phyloP scores from a whole-genome alignment of 1,140 invertebrate species.

The Drosophila sechellia region DNA sequence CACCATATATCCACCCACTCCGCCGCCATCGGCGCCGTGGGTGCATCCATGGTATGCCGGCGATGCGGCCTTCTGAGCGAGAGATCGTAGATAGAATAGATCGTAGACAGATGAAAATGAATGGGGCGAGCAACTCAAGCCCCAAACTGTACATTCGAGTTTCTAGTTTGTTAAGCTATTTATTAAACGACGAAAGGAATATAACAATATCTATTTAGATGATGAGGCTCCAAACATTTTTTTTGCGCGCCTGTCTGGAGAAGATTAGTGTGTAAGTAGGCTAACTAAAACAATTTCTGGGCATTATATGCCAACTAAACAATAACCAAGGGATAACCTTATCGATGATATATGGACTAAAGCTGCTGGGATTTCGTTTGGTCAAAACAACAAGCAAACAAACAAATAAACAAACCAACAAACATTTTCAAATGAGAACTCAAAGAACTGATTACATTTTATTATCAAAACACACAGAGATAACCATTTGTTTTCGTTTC shows the following conservation, averaged over 20 bases:
- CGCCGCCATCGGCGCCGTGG: slow-evolving; percentile 83
- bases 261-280: slow-evolving; percentile 66
- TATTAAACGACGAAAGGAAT: slow-evolving; percentile 10
- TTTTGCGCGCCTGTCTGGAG: slow-evolving; percentile 14
- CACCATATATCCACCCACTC: slow-evolving; percentile 84
- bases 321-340: slow-evolving; percentile 37
- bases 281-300: slow-evolving; percentile 71
- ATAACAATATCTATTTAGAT: neutral
- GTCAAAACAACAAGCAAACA: slow-evolving; percentile 9
- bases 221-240: neutral
- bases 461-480: slow-evolving; percentile 29
- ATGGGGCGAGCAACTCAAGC: slow-evolving; percentile 3
- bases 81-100: slow-evolving; percentile 4
- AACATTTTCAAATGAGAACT: slow-evolving; percentile 64
- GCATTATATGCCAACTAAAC: slow-evolving; percentile 65
- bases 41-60: slow-evolving; percentile 84
- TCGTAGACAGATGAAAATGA: slow-evolving; percentile 4
- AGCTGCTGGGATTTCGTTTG: slow-evolving; percentile 42
- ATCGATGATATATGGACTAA: slow-evolving; percentile 16
- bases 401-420: slow-evolving; percentile 12
- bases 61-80: slow-evolving; percentile 70
- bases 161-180: slow-evolving; percentile 30
- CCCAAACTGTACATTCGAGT: slow-evolving; percentile 28
- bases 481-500: slow-evolving; percentile 25
- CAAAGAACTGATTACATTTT: slow-evolving; percentile 78